Percentiles rank a stretch among this genome's conserved stretches.
Evolutionary conservation across 2,113 vertebrate genomes (phyloP).

Genomic region (Tupaia chinensis): DNA sequence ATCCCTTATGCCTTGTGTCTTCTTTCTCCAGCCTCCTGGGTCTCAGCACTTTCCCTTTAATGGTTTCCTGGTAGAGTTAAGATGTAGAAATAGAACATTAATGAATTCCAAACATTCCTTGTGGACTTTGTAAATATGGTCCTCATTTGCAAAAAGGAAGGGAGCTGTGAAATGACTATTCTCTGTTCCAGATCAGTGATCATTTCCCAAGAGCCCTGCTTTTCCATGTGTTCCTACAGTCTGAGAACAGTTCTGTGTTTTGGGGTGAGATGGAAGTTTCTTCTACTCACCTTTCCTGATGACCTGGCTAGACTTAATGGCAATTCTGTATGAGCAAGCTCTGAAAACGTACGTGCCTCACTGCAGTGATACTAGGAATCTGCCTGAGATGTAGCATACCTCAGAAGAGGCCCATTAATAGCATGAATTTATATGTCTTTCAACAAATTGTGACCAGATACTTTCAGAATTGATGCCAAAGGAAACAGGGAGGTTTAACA

Average conservation of each 20-base stretch:
- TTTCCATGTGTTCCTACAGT: not conserved
- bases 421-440: conserved; percentile 26
- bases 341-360: not conserved
- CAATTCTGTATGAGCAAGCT: not conserved
- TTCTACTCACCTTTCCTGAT: not conserved
- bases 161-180: not conserved
- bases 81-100: conserved; percentile 6
- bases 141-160: not conserved
- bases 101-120: not conserved
- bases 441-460: conserved; percentile 51
- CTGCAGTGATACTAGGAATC: not conserved
- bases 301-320: not conserved
- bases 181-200: not conserved
- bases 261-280: not conserved
- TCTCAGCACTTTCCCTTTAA: not conserved
- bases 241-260: not conserved
- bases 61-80: not conserved
- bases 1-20: not conserved
- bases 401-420: not conserved
- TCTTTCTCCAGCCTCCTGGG: not conserved
- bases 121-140: not conserved
- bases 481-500: not conserved
- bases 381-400: not conserved
- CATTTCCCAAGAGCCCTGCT: not conserved
- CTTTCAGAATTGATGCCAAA: not conserved